Conservation (phyloP, 2,797 vertebrate genomes). For the Limosa lapponica region DNA sequence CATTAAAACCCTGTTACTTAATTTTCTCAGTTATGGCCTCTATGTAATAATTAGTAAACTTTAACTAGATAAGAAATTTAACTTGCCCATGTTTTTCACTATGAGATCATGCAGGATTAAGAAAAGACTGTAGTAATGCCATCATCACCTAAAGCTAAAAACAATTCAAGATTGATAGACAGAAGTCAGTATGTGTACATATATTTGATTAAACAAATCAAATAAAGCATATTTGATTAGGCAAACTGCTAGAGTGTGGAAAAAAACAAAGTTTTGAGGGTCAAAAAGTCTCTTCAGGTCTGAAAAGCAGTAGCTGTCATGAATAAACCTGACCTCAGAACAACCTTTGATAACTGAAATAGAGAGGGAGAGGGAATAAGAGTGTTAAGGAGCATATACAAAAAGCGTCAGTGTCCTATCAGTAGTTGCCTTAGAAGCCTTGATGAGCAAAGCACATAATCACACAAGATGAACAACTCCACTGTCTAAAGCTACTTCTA, state of each 20-base stretch:
- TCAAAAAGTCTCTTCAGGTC: background rate
- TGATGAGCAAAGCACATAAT: background rate
- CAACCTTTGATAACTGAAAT: background rate
- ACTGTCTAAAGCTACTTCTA: background rate
- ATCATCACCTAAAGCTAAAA: background rate
- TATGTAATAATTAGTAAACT: background rate
- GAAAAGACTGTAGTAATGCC: background rate
- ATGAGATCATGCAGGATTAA: background rate
- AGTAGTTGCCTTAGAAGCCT: background rate
- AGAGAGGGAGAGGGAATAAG: background rate
- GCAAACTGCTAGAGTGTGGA: background rate
- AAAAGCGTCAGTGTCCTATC: background rate
- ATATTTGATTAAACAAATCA: background rate
- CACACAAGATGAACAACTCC: background rate
- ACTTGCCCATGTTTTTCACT: background rate
- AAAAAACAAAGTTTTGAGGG: background rate
- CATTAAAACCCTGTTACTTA: background rate
- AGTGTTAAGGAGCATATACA: background rate
- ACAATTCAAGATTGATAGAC: background rate
- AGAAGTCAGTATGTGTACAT: background rate
- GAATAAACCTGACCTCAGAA: background rate
- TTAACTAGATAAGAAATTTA: background rate
- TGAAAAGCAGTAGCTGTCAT: background rate
- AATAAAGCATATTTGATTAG: background rate
- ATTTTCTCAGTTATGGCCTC: background rate